These are phyloP conservation scores for Myrmecobius fasciatus DNA, from an alignment of 2,113 vertebrate genomes.

Conservation along the genomic window DNA sequence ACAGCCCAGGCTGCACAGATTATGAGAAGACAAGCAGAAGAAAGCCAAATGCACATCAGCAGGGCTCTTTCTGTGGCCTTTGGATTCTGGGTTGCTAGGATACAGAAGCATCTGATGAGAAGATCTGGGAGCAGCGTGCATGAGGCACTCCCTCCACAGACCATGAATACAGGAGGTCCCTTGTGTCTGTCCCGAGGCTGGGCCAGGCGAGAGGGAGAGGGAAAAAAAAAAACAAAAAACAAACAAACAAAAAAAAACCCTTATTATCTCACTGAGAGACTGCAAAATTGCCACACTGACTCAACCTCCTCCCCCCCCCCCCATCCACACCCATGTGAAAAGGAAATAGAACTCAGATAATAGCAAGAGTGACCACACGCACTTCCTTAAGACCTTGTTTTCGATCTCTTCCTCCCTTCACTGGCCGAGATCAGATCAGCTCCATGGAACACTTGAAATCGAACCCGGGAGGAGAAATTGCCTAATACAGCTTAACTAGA, in stretches of 20 bases:
- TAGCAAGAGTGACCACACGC: background rate
- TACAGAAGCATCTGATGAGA: background rate
- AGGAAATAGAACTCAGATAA: conserved; percentile 58
- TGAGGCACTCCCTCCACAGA: background rate
- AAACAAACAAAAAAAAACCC: background rate
- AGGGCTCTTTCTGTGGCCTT: background rate
- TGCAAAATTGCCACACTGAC: background rate
- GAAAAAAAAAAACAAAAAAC: too few species aligned
- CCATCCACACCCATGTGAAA: background rate
- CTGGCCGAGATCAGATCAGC: background rate
- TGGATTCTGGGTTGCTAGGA: background rate
- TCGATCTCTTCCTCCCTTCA: background rate
- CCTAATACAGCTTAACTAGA: background rate
- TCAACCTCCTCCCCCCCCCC: too few species aligned
- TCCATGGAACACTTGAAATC: background rate
- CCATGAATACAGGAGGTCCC: background rate
- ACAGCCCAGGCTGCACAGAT: background rate
- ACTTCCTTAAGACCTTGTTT: conserved; percentile 21
- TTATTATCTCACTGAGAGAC: conserved; percentile 10
- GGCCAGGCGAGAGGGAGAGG: background rate
- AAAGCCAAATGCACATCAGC: background rate
- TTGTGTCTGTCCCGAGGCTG: background rate
- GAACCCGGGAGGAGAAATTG: background rate
- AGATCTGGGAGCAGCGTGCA: background rate
- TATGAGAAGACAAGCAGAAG: background rate